These are phyloP conservation scores for Chionis minor DNA, from an alignment of 2,113 vertebrate genomes.

Conservation along the genomic window DNA sequence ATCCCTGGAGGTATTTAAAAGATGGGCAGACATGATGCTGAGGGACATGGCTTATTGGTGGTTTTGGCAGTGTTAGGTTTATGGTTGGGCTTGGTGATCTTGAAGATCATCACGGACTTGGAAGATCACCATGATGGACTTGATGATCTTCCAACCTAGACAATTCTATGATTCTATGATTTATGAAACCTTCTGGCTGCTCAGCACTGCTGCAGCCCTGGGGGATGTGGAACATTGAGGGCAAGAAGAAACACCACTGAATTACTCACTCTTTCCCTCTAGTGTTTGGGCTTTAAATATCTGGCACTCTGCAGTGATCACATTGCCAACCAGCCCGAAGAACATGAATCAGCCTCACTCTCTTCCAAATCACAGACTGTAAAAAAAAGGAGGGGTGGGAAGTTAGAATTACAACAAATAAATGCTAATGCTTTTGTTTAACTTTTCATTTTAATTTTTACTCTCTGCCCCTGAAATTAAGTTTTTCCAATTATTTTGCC, in stretches of 20 bases:
- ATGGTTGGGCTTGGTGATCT: too few relatives aligned
- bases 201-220: neutral
- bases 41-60: too few relatives aligned
- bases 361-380: neutral
- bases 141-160: too few relatives aligned
- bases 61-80: too few relatives aligned
- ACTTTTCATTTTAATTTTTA: neutral
- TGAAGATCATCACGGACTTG: too few relatives aligned
- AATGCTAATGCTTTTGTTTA: neutral
- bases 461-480: neutral
- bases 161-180: too few relatives aligned
- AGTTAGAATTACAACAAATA: neutral
- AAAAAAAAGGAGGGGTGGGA: fast-evolving
- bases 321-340: neutral
- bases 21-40: too few relatives aligned
- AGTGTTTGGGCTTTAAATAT: neutral
- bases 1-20: too few relatives aligned
- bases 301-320: neutral
- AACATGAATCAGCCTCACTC: neutral
- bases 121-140: too few relatives aligned
- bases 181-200: neutral
- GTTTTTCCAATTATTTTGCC: neutral
- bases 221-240: neutral
- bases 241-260: neutral
- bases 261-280: neutral